These are phyloP conservation scores for Pygoscelis antarcticus DNA, from an alignment of 2,113 vertebrate genomes.

Conservation along the genomic window DNA sequence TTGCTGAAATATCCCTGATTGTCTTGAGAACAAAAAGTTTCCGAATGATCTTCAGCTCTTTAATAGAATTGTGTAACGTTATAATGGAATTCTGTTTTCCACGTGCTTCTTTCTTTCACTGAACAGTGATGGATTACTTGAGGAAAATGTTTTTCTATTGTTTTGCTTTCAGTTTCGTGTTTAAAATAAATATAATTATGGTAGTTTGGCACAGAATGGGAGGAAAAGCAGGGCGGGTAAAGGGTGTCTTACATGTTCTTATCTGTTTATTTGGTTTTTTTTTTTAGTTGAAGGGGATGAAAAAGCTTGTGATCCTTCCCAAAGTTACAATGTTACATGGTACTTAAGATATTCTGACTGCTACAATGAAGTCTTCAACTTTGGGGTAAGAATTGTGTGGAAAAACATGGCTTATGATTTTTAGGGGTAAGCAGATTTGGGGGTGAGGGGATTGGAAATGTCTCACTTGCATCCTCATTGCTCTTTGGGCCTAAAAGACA, in stretches of 20 bases:
- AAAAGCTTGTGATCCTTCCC: conserved; percentile 70
- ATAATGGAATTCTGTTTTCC: neutral
- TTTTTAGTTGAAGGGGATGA: conserved; percentile 76
- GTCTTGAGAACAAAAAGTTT: neutral
- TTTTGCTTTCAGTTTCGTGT: neutral
- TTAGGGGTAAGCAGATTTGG: neutral
- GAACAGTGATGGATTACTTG: neutral
- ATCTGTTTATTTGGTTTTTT: neutral
- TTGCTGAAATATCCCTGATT: neutral
- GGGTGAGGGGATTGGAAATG: neutral
- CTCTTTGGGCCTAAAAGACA: neutral
- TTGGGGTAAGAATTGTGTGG: conserved; percentile 73
- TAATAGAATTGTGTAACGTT: neutral
- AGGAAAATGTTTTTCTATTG: neutral
- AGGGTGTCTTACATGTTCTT: neutral
- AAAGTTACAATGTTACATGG: conserved; percentile 75
- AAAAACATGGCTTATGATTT: neutral
- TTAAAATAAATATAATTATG: neutral
- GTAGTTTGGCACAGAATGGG: neutral
- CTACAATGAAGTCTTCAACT: conserved; percentile 83
- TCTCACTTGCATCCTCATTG: neutral
- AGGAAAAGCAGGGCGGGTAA: neutral
- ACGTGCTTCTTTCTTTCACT: neutral
- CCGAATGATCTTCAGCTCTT: neutral
- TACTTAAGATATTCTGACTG: conserved; percentile 81